Evolutionary conservation across 2,888 invertebrate genomes (phyloP).

Genomic region (Scaptomyza flava): DNA sequence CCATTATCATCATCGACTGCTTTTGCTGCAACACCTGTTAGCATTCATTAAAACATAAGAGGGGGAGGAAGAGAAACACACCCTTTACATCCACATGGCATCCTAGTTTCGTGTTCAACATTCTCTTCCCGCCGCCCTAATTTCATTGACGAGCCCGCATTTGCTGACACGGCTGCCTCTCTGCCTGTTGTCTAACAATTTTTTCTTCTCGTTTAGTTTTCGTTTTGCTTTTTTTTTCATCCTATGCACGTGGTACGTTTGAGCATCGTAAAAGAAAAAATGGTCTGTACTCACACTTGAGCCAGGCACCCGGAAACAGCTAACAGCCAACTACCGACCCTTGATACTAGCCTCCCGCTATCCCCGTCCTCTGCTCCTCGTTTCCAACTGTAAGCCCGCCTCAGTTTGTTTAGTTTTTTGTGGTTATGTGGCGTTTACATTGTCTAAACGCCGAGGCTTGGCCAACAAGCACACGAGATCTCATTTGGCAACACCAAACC

Average conservation of each 20-base stretch:
- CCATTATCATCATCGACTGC: slow-evolving; percentile 24
- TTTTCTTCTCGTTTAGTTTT: not conserved
- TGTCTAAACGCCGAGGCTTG: slow-evolving; percentile 73
- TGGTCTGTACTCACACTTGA: slow-evolving; percentile 70
- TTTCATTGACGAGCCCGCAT: slow-evolving; percentile 70
- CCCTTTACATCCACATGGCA: slow-evolving; percentile 16
- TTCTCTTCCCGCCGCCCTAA: slow-evolving; percentile 28
- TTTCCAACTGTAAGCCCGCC: slow-evolving; percentile 23
- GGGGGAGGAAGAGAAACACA: not conserved
- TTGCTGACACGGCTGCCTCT: slow-evolving; percentile 48
- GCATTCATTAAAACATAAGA: slow-evolving; percentile 50
- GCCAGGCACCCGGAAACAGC: slow-evolving; percentile 27
- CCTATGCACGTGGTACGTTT: slow-evolving; percentile 38
- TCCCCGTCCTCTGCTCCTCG: not conserved
- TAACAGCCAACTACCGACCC: slow-evolving; percentile 3
- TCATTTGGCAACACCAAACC: slow-evolving; percentile 48
- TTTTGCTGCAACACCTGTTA: slow-evolving; percentile 50
- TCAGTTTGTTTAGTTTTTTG: slow-evolving; percentile 74
- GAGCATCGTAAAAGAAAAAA: slow-evolving; percentile 54
- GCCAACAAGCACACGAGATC: slow-evolving; percentile 57
- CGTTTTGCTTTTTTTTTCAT: slow-evolving; percentile 5
- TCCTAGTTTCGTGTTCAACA: slow-evolving; percentile 18
- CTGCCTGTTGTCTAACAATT: slow-evolving; percentile 10
- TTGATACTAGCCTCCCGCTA: not conserved
- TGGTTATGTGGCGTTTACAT: slow-evolving; percentile 71